Percentiles rank a stretch among this genome's conserved stretches.
These are phyloP conservation scores for Chelonia mydas DNA, from an alignment of 2,797 vertebrate species.

Conservation along the genomic window DNA sequence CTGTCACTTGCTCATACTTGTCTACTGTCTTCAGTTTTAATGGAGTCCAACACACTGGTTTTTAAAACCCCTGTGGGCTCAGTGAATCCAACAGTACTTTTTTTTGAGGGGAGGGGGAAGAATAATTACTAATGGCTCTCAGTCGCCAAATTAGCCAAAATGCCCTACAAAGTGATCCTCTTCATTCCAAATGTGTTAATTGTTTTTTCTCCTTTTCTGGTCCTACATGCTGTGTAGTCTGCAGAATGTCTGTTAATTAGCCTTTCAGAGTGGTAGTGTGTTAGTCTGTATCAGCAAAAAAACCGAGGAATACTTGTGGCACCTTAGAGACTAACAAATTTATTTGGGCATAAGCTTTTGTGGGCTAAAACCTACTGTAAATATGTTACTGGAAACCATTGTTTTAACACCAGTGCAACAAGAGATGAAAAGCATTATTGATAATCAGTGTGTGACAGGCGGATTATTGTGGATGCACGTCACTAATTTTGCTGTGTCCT, in stretches of 20 bases:
- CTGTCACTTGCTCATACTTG: constrained; percentile 16
- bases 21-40: neutral
- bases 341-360: too few species aligned
- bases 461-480: neutral
- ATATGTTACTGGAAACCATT: neutral
- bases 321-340: too few species aligned
- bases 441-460: neutral
- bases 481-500: constrained; percentile 10
- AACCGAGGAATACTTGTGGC: too few species aligned
- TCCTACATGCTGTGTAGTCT: neutral
- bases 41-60: neutral
- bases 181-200: neutral
- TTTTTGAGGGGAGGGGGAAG: neutral
- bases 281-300: too few species aligned
- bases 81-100: neutral
- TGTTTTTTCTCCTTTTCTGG: neutral
- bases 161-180: neutral
- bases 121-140: constrained; percentile 31
- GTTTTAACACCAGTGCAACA: neutral
- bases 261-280: neutral
- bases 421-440: neutral
- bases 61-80: constrained; percentile 27
- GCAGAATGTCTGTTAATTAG: neutral
- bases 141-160: neutral
- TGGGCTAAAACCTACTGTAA: neutral